These are phyloP conservation scores for Nettapus auritus DNA, from an alignment of 2,113 vertebrate genomes.

Conservation along the genomic window DNA sequence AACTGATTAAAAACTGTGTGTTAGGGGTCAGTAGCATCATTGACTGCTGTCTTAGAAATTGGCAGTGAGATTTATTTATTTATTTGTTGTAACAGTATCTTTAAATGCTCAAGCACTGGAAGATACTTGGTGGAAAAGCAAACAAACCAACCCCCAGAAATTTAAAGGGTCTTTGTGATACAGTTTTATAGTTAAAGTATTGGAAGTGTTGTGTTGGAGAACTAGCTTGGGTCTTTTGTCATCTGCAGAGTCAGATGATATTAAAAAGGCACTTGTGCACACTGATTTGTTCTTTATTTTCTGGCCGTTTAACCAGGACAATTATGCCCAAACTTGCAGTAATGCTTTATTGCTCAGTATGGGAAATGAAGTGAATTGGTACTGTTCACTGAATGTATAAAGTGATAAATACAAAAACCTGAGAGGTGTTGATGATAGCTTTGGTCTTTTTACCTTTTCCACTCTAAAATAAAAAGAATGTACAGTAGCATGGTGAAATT, in stretches of 20 bases:
- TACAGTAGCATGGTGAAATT: not conserved
- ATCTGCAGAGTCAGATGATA: not conserved
- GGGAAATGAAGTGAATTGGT: not conserved
- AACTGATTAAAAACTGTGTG: not conserved
- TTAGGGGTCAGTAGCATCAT: not conserved
- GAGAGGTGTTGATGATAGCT: not conserved
- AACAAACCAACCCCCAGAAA: not conserved
- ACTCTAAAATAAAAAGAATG: not conserved
- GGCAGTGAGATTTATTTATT: not conserved
- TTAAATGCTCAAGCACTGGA: not conserved
- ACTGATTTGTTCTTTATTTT: not conserved
- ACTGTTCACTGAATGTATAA: not conserved
- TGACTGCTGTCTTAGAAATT: not conserved
- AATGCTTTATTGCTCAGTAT: not conserved
- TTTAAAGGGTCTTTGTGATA: not conserved
- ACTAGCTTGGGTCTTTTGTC: not conserved
- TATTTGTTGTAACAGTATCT: not conserved
- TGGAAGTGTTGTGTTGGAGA: not conserved
- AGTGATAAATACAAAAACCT: not conserved
- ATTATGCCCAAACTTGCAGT: not conserved
- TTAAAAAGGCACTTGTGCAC: not conserved
- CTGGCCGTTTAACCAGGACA: not conserved
- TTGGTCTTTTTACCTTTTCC: not conserved
- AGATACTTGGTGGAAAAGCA: not conserved
- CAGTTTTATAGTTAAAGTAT: not conserved